These are phyloP conservation scores for Smittia sp. DNA, from an alignment of 2,888 invertebrate genomes.

Conservation along the genomic window DNA sequence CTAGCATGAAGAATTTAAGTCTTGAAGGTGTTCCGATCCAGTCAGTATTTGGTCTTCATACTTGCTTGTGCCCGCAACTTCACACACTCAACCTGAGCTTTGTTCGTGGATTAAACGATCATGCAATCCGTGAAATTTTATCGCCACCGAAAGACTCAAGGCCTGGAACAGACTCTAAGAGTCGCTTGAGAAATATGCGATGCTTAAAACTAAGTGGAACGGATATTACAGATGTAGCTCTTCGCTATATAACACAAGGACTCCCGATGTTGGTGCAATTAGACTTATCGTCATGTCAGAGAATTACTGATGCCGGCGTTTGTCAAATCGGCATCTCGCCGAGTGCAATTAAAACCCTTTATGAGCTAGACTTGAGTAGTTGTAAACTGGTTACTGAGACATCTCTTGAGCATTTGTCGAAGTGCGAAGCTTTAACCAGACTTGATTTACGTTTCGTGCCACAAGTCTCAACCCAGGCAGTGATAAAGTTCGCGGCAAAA, in stretches of 20 bases:
- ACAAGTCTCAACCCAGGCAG: constrained; percentile 75
- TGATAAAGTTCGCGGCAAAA: constrained; percentile 79
- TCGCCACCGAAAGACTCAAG: constrained; percentile 83
- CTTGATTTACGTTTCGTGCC: constrained; percentile 77
- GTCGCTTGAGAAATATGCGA: constrained; percentile 72
- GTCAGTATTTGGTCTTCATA: constrained; percentile 75
- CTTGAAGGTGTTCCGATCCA: constrained; percentile 74
- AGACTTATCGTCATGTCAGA: constrained; percentile 81
- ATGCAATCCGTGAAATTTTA: constrained; percentile 77
- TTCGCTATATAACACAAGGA: constrained; percentile 70
- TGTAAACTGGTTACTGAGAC: constrained; percentile 79
- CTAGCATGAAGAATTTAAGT: constrained; percentile 76
- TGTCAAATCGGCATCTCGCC: constrained; percentile 78
- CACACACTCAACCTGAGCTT: constrained; percentile 79
- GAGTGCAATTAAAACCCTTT: constrained; percentile 63
- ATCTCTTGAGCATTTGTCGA: constrained; percentile 75
- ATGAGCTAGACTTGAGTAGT: constrained; percentile 75
- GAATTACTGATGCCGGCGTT: constrained; percentile 86
- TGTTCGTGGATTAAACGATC: constrained; percentile 81
- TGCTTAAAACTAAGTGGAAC: constrained; percentile 79
- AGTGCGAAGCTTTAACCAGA: constrained; percentile 69
- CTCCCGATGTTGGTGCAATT: constrained; percentile 70
- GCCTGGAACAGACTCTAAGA: constrained; percentile 72
- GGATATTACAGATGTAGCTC: constrained; percentile 79
- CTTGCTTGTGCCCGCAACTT: constrained; percentile 76